phyloP scores from a whole-genome alignment of 2,113 vertebrate genomes.

The Oriolus oriolus region DNA sequence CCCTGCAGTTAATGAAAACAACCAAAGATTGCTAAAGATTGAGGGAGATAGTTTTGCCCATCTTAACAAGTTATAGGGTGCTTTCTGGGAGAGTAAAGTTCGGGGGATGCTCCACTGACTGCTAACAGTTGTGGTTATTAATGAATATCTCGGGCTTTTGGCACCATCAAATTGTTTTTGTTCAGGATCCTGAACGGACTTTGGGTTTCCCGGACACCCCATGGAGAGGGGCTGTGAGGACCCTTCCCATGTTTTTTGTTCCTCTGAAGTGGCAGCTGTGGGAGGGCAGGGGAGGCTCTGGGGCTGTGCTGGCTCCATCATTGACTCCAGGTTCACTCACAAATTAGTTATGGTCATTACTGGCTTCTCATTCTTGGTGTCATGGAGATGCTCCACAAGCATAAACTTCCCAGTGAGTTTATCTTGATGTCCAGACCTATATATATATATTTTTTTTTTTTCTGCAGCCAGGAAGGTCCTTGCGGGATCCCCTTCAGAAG shows the following conservation, averaged over 20 bases:
- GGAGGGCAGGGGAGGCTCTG: not conserved
- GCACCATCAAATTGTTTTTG: not conserved
- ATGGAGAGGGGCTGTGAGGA: accelerated
- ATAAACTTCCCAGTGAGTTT: not conserved
- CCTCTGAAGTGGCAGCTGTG: not conserved
- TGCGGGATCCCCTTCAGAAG: not conserved
- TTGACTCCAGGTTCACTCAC: not conserved
- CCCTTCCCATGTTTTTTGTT: not conserved
- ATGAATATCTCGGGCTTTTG: not conserved
- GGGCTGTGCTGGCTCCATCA: not conserved
- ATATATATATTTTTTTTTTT: not conserved
- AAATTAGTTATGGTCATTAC: not conserved
- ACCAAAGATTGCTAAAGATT: not conserved
- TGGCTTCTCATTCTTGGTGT: not conserved
- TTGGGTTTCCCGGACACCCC: not conserved
- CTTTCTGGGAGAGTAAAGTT: not conserved
- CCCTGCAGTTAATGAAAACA: conserved; percentile 34
- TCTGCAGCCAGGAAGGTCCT: not conserved
- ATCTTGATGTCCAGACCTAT: not conserved
- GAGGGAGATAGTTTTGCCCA: not conserved
- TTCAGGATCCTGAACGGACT: not conserved
- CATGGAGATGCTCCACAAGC: not conserved
- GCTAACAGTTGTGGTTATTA: not conserved
- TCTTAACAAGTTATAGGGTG: not conserved
- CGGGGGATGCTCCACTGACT: not conserved